Conservation (phyloP, 1,140 invertebrate genomes). For the Lordiphosa stackelbergi region DNA sequence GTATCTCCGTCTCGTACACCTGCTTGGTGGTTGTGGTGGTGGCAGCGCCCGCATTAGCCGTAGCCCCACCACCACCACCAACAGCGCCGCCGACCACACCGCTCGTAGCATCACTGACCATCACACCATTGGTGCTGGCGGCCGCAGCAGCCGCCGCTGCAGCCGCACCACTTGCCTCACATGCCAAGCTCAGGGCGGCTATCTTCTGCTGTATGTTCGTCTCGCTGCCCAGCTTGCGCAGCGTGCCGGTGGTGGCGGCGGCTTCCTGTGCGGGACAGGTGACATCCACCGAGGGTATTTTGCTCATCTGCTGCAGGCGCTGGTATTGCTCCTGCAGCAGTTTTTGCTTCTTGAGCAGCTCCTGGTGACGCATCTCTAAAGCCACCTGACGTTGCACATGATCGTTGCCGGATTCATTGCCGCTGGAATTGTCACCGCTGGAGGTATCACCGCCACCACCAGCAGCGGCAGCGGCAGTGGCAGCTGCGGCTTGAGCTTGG, state of each 20-base stretch:
- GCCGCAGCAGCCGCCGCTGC: constrained; percentile 78
- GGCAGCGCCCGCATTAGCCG: constrained; percentile 36
- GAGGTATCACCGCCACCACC: constrained; percentile 43
- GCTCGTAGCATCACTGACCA: constrained; percentile 72
- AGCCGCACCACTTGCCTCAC: constrained; percentile 77
- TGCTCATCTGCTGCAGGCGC: constrained; percentile 89
- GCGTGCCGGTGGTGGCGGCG: constrained; percentile 77
- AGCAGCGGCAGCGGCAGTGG: constrained; percentile 17
- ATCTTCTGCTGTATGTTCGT: constrained; percentile 92
- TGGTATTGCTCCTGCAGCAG: constrained; percentile 93
- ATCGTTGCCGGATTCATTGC: constrained; percentile 85
- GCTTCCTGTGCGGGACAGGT: constrained; percentile 59
- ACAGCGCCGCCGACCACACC: constrained; percentile 50
- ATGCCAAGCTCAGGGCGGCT: constrained; percentile 78
- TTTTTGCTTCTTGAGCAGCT: constrained; percentile 89
- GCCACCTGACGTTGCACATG: constrained; percentile 82
- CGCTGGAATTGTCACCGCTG: constrained; percentile 71
- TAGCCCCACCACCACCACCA: constrained; percentile 33
- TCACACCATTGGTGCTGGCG: constrained; percentile 49
- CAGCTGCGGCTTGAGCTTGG: constrained; percentile 35
- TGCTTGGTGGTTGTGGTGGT: constrained; percentile 81
- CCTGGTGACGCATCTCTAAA: constrained; percentile 90
- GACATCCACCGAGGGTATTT: constrained; percentile 83
- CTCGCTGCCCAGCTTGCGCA: constrained; percentile 92
- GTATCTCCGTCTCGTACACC: constrained; percentile 93